These are phyloP conservation scores for Aleadryas rufinucha DNA, from an alignment of 2,113 vertebrate species.

Conservation along the genomic window DNA sequence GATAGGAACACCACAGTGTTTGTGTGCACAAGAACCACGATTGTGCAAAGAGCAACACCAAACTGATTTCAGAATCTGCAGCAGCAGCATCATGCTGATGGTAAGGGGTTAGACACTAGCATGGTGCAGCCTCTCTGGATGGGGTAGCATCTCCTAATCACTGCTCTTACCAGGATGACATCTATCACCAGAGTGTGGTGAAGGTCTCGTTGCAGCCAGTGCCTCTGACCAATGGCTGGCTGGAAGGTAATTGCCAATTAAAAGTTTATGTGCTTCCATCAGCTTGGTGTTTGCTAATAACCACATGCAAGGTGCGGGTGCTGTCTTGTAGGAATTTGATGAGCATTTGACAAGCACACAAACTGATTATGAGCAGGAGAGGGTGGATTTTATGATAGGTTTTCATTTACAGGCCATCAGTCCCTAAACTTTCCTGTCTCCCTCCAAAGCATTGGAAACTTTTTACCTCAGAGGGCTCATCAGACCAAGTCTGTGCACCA, in stretches of 20 bases:
- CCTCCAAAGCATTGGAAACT: neutral
- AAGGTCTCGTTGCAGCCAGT: neutral
- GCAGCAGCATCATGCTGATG: neutral
- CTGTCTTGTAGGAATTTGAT: neutral
- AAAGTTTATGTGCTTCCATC: neutral
- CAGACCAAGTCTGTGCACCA: neutral
- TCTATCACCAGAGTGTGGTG: fast-evolving
- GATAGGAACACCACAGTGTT: neutral
- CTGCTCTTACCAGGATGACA: neutral
- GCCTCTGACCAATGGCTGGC: neutral
- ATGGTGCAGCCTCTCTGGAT: neutral
- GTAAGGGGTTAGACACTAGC: neutral
- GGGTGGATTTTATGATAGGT: neutral
- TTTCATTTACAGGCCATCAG: neutral
- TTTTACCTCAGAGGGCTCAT: neutral
- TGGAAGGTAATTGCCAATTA: neutral
- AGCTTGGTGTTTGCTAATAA: neutral
- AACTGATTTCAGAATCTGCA: neutral
- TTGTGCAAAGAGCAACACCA: neutral
- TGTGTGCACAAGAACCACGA: fast-evolving
- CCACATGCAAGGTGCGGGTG: neutral
- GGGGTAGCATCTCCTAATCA: neutral
- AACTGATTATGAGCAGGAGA: neutral
- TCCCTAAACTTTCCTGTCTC: neutral
- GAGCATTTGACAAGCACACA: neutral